Evolutionary conservation across 2,888 invertebrate genomes (phyloP).

Genomic region (Zaprionus lineosus): DNA sequence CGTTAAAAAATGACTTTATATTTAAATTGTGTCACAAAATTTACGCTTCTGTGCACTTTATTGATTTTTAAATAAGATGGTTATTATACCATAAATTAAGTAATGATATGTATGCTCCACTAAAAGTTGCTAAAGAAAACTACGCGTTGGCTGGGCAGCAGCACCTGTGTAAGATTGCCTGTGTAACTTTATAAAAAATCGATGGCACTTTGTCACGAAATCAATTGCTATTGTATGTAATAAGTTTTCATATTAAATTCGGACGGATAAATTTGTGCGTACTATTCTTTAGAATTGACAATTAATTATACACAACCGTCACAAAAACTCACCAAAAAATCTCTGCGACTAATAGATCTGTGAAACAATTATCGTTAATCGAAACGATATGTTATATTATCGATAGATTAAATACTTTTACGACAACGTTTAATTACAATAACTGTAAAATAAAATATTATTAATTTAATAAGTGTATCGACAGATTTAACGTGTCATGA

Average conservation of each 20-base stretch:
- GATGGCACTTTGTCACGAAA: background rate
- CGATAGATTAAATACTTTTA: background rate
- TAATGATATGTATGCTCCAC: conserved; percentile 44
- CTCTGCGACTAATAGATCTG: conserved; percentile 54
- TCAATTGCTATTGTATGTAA: too few species aligned
- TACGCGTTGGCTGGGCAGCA: conserved; percentile 68
- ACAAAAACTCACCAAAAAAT: conserved; percentile 64
- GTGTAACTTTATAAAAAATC: conserved; percentile 10
- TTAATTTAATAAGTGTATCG: background rate
- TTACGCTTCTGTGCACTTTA: background rate
- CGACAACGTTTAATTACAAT: background rate
- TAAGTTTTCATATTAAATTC: too few species aligned
- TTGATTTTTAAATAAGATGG: background rate
- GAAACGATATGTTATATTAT: conserved; percentile 11
- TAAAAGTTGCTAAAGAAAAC: conserved; percentile 45
- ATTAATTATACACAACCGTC: conserved; percentile 24
- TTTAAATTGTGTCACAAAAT: too few species aligned
- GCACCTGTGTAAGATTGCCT: conserved; percentile 32
- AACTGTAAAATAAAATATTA: too few species aligned
- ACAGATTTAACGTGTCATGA: too few species aligned
- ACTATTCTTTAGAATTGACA: background rate
- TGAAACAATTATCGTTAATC: conserved; percentile 33
- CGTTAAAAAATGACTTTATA: too few species aligned
- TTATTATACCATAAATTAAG: conserved; percentile 41
- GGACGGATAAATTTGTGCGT: background rate